Evolutionary conservation across 2,888 invertebrate species (phyloP), one percentile per base, ranked within the genome.

Genomic region (Drosophila paranaensis): DNA sequence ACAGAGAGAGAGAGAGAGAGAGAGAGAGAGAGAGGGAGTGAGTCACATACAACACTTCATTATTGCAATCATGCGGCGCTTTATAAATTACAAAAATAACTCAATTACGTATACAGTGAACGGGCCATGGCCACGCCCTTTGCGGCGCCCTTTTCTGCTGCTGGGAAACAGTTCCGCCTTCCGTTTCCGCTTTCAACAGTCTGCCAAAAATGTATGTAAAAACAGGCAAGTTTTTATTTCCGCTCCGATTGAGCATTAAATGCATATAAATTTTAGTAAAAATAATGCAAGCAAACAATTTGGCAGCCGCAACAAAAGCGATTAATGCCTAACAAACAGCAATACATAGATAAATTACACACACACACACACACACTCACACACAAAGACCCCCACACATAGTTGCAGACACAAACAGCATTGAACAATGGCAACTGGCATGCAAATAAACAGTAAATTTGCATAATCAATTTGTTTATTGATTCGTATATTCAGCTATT

Each of bases 401-500:
- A 35, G 46, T 3, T 10, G 51, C 57, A 51, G 1, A 60, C 42
- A 20, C 20, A 35, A 20, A 35, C 9, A 20, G 25, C 51, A 46
- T 54, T 11, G 56, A 55, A 72, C 67, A 80, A 68, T 67, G 62
- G 65, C 74, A 86, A 66, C 60, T 71, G 67, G 55, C 74, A 81
- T 71, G 74, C 82, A 83, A 85, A 88, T 82, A 82, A 85, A 88
- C 74, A 72, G 73, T 81, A 81, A 86, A 86, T 87, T 85, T 85
- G 84, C 87, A 85, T 85, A 85, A 85, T 87, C 84, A 88, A 87
- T 85, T 88, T 88, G 85, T 81, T 89, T 85, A 79, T 86, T 89
- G 81, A 87, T 83, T 83, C 84, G 87, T 74, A 77, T 75, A 81
- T 74, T 87, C 71, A 81, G 75, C 81, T 79, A 79, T 86, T 88